Percentiles rank a stretch among this genome's conserved stretches.
phyloP scores from a whole-genome alignment of 2,888 invertebrate genomes.

The Drosophila quasianomalipes region DNA sequence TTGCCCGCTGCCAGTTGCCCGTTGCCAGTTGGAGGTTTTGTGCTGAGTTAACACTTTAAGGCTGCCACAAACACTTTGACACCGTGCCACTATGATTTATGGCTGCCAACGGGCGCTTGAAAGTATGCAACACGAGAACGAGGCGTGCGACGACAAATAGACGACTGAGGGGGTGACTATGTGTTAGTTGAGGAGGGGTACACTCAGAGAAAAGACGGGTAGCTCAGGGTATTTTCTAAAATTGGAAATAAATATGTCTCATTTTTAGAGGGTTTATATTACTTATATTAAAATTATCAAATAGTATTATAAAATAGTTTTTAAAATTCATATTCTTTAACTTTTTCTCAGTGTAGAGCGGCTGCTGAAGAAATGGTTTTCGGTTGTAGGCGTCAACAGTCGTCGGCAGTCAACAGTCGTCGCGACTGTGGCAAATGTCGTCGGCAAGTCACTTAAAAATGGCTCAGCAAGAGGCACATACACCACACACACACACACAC shows the following conservation, averaged over 20 bases:
- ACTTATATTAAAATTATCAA: too few species aligned
- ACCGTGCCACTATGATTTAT: constrained; percentile 67
- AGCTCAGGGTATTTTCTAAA: not conserved
- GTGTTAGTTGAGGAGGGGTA: not conserved
- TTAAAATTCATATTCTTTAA: not conserved
- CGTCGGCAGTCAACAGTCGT: constrained; percentile 41
- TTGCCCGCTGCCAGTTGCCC: not conserved
- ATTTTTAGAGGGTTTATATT: too few species aligned
- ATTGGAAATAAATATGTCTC: too few species aligned
- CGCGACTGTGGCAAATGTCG: constrained; percentile 61
- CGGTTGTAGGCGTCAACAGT: constrained; percentile 14
- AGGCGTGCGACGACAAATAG: constrained; percentile 23
- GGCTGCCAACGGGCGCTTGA: constrained; percentile 55
- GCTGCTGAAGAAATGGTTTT: not conserved
- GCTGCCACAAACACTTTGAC: constrained; percentile 33
- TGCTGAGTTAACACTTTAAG: constrained; percentile 73
- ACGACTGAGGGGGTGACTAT: not conserved
- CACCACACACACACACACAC: constrained; percentile 2
- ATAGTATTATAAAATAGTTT: too few species aligned
- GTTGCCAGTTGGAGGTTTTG: constrained; percentile 41
- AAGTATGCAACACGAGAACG: constrained; percentile 70
- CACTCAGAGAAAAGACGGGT: not conserved
- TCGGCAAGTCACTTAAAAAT: constrained; percentile 78
- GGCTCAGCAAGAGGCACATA: constrained; percentile 56
- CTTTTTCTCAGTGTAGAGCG: not conserved